phyloP scores from a whole-genome alignment of 92 coral and sea anemone genomes.

The Isaurus tuberculatus region DNA sequence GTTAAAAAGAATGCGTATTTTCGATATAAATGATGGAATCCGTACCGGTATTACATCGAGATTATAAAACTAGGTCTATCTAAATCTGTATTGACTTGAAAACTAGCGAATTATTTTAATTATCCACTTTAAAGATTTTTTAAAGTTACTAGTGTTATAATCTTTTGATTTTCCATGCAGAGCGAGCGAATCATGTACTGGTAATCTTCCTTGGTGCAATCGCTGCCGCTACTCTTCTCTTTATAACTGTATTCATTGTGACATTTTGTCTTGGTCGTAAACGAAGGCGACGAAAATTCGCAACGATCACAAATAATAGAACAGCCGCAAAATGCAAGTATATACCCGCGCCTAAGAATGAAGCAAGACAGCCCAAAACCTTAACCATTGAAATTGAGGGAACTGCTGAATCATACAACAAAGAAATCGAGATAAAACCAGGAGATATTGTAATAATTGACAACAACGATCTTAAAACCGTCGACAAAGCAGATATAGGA shows the following conservation, averaged over 20 bases:
- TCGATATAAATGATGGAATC: too few relatives aligned
- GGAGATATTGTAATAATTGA: slow-evolving; percentile 89
- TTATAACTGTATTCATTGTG: slow-evolving; percentile 59
- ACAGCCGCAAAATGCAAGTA: neutral
- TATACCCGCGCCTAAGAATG: slow-evolving; percentile 46
- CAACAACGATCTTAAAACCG: slow-evolving; percentile 74
- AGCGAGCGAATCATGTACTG: slow-evolving; percentile 65
- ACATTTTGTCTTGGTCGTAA: slow-evolving; percentile 54
- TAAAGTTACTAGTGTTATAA: neutral
- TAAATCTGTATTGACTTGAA: too few relatives aligned
- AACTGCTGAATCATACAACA: slow-evolving; percentile 62
- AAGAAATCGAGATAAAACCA: slow-evolving; percentile 82
- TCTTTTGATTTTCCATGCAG: slow-evolving; percentile 32
- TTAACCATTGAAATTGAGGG: slow-evolving; percentile 88
- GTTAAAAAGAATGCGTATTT: too few relatives aligned
- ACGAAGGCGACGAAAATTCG: slow-evolving; percentile 60
- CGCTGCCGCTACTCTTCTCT: slow-evolving; percentile 74
- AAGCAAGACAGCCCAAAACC: slow-evolving; percentile 59
- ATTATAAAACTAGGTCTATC: too few relatives aligned
- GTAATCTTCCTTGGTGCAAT: slow-evolving; percentile 78
- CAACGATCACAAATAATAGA: slow-evolving; percentile 33
- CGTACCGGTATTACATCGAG: too few relatives aligned
- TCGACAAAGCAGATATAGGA: slow-evolving; percentile 86
- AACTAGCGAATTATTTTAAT: too few relatives aligned
- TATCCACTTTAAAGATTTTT: too few relatives aligned